Conservation (phyloP, 2,113 vertebrate genomes). For the Menura novaehollandiae region DNA sequence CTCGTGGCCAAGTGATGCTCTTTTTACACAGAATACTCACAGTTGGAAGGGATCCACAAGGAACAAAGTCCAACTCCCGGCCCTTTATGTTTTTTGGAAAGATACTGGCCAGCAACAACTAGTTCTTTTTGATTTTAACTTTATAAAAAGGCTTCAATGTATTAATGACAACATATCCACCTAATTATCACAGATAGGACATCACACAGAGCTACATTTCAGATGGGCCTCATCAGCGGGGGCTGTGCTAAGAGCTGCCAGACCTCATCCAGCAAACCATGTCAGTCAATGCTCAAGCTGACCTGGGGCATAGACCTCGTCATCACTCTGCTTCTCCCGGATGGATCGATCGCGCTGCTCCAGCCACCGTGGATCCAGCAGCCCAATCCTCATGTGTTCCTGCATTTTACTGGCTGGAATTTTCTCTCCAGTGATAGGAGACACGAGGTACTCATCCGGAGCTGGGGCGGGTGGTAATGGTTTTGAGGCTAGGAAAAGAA, state of each 20-base stretch:
- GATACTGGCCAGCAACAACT: background rate
- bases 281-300: background rate
- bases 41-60: background rate
- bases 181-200: background rate
- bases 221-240: background rate
- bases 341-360: slow-evolving; percentile 95
- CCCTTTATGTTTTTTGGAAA: background rate
- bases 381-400: slow-evolving; percentile 97
- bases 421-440: slow-evolving; percentile 97
- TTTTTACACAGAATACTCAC: background rate
- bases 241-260: no score
- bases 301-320: slow-evolving; percentile 95
- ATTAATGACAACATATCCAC: background rate
- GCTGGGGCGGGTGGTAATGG: slow-evolving; percentile 74
- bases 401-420: slow-evolving; percentile 99
- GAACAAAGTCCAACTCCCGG: background rate
- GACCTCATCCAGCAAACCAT: background rate
- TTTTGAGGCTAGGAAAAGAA: slow-evolving; percentile 83
- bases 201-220: background rate
- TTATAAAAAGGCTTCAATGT: background rate
- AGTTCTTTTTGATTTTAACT: background rate
- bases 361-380: slow-evolving; percentile 96
- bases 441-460: slow-evolving; percentile 93
- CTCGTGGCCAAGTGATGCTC: fast-evolving
- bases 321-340: slow-evolving; percentile 93